Evolutionary conservation across 2,888 invertebrate genomes (phyloP).

Genomic region (Tholera decimalis): DNA sequence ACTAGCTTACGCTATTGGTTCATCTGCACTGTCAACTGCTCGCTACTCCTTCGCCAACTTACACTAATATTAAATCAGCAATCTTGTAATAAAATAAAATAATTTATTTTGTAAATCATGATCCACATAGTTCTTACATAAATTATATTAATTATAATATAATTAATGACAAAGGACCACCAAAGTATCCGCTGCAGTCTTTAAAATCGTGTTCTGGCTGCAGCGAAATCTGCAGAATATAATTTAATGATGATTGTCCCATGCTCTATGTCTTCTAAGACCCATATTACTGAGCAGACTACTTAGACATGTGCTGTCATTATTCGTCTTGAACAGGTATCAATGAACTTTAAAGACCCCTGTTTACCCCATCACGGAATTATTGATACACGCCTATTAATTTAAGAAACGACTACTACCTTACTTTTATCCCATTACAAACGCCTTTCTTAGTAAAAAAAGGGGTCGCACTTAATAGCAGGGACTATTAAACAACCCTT

Average conservation of each 20-base stretch:
- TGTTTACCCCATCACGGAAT: conserved; percentile 36
- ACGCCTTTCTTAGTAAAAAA: conserved; percentile 50
- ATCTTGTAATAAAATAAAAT: too few species aligned
- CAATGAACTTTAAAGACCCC: conserved; percentile 12
- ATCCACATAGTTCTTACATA: too few species aligned
- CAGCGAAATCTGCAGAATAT: not conserved
- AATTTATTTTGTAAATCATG: too few species aligned
- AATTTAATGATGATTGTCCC: not conserved
- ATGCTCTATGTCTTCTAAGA: not conserved
- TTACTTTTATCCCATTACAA: conserved; percentile 49
- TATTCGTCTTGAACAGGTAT: conserved; percentile 20
- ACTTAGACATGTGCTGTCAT: conserved; percentile 4
- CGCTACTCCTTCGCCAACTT: not conserved
- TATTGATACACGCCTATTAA: conserved; percentile 26
- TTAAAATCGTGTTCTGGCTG: too few species aligned
- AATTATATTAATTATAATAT: too few species aligned
- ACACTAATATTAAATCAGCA: too few species aligned
- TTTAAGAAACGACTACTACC: conserved; percentile 18
- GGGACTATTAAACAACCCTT: conserved; percentile 56
- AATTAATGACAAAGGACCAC: too few species aligned
- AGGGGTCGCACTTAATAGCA: conserved; percentile 30
- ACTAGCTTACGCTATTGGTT: not conserved
- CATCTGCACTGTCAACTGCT: not conserved
- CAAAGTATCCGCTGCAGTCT: too few species aligned
- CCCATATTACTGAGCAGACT: not conserved